Conservation (phyloP, 2,113 vertebrate species). For the Orthonyx spaldingii region DNA sequence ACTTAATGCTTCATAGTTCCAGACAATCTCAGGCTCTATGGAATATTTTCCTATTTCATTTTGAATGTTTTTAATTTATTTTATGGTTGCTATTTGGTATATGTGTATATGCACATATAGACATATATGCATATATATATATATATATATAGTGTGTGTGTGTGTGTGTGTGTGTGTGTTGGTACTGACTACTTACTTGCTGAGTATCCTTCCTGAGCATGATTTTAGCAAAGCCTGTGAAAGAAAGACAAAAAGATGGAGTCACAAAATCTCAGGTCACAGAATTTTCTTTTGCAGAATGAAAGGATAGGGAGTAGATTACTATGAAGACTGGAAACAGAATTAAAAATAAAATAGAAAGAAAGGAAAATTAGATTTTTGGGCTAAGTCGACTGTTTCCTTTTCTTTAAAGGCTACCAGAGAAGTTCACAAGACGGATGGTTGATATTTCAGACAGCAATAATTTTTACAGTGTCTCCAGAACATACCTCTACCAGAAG, state of each 20-base stretch:
- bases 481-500: not conserved
- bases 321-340: not conserved
- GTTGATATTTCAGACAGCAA: not conserved
- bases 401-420: not conserved
- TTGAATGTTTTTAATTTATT: not conserved
- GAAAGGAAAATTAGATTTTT: not conserved
- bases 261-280: not conserved
- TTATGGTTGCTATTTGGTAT: not conserved
- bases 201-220: not conserved
- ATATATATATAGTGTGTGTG: too few species aligned
- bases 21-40: not conserved
- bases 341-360: not conserved
- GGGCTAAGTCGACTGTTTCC: not conserved
- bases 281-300: not conserved
- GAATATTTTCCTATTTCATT: not conserved
- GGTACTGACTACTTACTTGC: not conserved
- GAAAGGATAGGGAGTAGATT: not conserved
- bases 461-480: not conserved
- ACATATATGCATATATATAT: too few species aligned
- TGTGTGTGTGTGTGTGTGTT: not conserved
- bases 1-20: not conserved
- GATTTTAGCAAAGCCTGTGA: not conserved
- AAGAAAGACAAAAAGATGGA: not conserved
- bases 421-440: not conserved
- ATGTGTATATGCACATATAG: accelerated